Evolutionary conservation across 23 tunicate genomes (phyloP).

Genomic region (Diplosoma virens): DNA sequence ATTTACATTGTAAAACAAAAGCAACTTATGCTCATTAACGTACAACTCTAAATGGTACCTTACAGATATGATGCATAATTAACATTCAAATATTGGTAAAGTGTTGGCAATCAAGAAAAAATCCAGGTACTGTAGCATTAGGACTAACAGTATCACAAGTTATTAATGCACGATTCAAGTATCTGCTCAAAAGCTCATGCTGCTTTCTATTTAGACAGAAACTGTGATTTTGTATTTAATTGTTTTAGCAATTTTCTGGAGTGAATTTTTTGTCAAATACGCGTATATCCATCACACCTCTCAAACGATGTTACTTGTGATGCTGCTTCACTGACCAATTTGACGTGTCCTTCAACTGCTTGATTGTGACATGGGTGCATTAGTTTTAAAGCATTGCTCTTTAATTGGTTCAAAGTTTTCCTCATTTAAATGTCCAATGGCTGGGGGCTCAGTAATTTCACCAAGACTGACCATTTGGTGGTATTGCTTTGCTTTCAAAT

Average conservation of each 20-base stretch:
- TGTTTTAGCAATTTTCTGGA: neutral
- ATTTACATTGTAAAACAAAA: too few species aligned
- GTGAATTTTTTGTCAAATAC: neutral
- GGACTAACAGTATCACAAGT: too few species aligned
- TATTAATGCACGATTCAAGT: too few species aligned
- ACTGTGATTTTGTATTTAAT: conserved; percentile 1
- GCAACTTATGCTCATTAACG: too few species aligned
- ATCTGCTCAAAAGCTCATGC: too few species aligned
- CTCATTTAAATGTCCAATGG: conserved; percentile 2
- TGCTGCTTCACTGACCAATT: conserved; percentile 13
- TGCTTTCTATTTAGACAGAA: neutral
- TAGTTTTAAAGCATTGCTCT: neutral
- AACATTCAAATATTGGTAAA: too few species aligned
- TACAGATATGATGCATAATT: too few species aligned
- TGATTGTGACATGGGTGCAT: conserved; percentile 9
- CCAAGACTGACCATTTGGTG: conserved; percentile 5
- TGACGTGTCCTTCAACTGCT: conserved; percentile 14
- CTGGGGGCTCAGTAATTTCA: conserved; percentile 4
- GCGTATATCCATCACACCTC: neutral
- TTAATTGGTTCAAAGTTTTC: neutral
- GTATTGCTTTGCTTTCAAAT: conserved; percentile 6
- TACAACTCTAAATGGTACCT: too few species aligned
- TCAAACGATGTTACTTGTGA: neutral
- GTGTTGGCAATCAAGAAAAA: too few species aligned
- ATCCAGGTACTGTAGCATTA: too few species aligned